Base-by-base conservation (phyloP, 2,888 invertebrate species). In the Notodonta ziczac region DNA sequence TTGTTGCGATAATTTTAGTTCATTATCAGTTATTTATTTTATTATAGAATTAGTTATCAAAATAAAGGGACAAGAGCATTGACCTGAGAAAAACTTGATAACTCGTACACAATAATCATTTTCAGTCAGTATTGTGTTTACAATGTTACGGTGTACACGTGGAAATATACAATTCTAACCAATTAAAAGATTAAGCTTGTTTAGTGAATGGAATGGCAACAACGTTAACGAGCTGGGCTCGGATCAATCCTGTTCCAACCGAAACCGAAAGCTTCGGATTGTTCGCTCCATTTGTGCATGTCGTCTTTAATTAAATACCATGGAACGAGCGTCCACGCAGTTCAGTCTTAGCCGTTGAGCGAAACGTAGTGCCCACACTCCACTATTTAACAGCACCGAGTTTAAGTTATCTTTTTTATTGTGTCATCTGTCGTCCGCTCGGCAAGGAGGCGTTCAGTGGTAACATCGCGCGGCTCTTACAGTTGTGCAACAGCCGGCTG, bases 181-280 rank as follows among this genome's bases (percentile, higher is more conserved):
- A 12, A 32, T 35, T 53, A 53, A 53, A 53, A 53, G 53, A 39
- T 51, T 53, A 32, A 40, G 5, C 9, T 53, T 35, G 53, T 56
- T 62, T 52, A 58, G 58, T 57, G 58, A 10, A 44, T 61, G 65
- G 62, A 67, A 63, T 61, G 63, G 59, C 62, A 62, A 70, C 69
- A 68, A 73, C 74, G 65, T 77, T 73, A 76, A 75, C 82, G 70
- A 77, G 75, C 77, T 67, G 61, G 65, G 78, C 83, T 85, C 91
- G 86, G 93, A 85, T 89, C 82, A 85, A 93, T 92, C 93, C 91
- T 89, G 93, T 93, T 93, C 74, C 58, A 93, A 92, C 91, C 87
- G 86, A 89, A 87, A 88, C 78, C 76, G 80, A 85, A 83, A 74
- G 81, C 82, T 82, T 84, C 78, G 82, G 83, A 85, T 85, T 80